Evolutionary conservation across 2,113 vertebrate species (phyloP).

Genomic region (Leucopsar rothschildi): DNA sequence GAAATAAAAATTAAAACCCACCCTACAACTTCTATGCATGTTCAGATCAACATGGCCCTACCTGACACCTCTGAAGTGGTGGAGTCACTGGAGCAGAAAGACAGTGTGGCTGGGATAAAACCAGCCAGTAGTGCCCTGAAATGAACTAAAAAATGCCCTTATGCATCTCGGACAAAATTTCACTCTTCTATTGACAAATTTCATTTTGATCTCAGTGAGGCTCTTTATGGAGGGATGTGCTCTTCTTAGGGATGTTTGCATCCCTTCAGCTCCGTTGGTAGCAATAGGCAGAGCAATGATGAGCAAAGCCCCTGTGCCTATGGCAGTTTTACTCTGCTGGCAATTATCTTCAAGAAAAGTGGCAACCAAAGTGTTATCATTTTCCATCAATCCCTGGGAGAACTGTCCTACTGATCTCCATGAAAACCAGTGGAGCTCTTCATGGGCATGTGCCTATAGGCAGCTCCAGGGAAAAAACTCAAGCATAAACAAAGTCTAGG

Average conservation of each 20-base stretch:
- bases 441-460: neutral
- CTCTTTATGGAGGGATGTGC: neutral
- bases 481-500: neutral
- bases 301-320: neutral
- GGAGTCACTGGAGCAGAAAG: neutral
- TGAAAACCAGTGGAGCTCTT: neutral
- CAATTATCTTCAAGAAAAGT: neutral
- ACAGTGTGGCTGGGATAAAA: neutral
- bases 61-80: neutral
- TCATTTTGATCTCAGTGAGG: neutral
- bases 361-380: neutral
- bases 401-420: neutral
- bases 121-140: neutral
- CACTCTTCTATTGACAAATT: neutral
- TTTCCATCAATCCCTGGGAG: neutral
- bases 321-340: neutral
- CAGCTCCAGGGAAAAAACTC: neutral
- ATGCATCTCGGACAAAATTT: neutral
- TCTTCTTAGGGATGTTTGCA: neutral
- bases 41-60: neutral
- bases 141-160: neutral
- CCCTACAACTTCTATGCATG: neutral
- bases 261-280: neutral
- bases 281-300: neutral
- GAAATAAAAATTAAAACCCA: neutral